A percentile compares a stretch with the other conserved stretches of the same genome.
phyloP scores from a whole-genome alignment of 2,797 vertebrate genomes.

The Tiaroga cobitis region DNA sequence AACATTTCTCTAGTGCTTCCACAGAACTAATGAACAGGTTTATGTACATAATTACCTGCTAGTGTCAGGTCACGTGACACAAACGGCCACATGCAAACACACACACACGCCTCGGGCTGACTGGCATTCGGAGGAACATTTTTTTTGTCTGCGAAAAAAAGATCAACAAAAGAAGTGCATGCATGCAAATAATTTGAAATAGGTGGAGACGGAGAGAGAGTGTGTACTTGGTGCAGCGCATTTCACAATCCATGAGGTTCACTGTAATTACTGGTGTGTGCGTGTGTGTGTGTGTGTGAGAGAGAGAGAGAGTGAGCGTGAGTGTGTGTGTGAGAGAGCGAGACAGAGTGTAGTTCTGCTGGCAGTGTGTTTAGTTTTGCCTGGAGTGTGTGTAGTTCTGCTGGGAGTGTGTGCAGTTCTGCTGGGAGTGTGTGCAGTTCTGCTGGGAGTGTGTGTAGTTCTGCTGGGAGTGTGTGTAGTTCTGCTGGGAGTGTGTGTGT shows the following conservation, averaged over 20 bases:
- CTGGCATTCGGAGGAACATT: background rate
- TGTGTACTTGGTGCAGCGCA: background rate
- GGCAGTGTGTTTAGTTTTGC: too few relatives aligned
- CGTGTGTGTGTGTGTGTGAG: background rate
- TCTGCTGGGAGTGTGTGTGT: too few relatives aligned
- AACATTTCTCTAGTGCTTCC: background rate
- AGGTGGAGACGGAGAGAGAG: background rate
- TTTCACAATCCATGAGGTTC: background rate
- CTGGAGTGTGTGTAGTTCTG: too few relatives aligned
- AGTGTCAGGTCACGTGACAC: conserved; percentile 2
- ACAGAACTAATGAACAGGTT: background rate
- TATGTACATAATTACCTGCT: background rate
- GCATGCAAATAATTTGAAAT: background rate
- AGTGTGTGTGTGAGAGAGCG: too few relatives aligned
- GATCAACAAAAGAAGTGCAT: background rate
- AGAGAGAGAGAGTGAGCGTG: too few relatives aligned
- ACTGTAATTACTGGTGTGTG: background rate
- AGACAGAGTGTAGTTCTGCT: too few relatives aligned
- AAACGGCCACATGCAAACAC: background rate
- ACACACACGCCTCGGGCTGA: background rate
- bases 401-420: too few relatives aligned
- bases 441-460: too few relatives aligned
- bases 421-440: too few relatives aligned
- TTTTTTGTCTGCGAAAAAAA: too few relatives aligned
- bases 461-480: too few relatives aligned